Percentiles rank a stretch among this genome's conserved stretches.
phyloP scores from a whole-genome alignment of 35 echinoderm and acorn worm species.

The Apostichopus parvimensis region DNA sequence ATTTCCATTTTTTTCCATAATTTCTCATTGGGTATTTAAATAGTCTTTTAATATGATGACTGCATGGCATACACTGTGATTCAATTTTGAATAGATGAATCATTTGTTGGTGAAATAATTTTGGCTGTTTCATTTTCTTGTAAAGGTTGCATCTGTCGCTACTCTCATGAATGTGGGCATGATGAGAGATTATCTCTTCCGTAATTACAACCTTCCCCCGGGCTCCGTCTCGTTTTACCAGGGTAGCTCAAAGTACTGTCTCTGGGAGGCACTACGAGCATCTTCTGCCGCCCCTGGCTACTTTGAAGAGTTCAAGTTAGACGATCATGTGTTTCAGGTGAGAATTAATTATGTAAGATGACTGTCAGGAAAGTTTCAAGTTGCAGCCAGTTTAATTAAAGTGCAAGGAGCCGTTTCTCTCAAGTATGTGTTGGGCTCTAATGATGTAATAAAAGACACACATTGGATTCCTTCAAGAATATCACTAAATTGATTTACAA shows the following conservation, averaged over 20 bases:
- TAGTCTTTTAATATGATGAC: too few species aligned
- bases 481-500: background rate
- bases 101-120: too few species aligned
- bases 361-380: background rate
- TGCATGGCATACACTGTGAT: too few species aligned
- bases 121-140: background rate
- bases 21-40: too few species aligned
- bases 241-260: conserved; percentile 72
- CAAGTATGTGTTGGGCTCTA: background rate
- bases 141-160: conserved; percentile 82
- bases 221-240: conserved; percentile 73
- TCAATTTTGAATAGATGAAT: too few species aligned
- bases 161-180: conserved; percentile 77
- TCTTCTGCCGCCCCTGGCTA: conserved; percentile 96
- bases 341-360: background rate
- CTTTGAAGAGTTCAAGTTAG: conserved; percentile 88
- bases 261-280: conserved; percentile 89
- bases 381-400: background rate
- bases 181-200: conserved; percentile 85
- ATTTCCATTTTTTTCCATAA: too few species aligned
- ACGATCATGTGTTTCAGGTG: conserved; percentile 96
- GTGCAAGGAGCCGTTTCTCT: background rate
- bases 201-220: conserved; percentile 95
- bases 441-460: conserved; percentile 1
- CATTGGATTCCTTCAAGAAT: background rate